Percentiles rank a stretch among this genome's conserved stretches.
Conservation (phyloP, 1,140 invertebrate genomes). For the Druon quercuslanigerum region DNA sequence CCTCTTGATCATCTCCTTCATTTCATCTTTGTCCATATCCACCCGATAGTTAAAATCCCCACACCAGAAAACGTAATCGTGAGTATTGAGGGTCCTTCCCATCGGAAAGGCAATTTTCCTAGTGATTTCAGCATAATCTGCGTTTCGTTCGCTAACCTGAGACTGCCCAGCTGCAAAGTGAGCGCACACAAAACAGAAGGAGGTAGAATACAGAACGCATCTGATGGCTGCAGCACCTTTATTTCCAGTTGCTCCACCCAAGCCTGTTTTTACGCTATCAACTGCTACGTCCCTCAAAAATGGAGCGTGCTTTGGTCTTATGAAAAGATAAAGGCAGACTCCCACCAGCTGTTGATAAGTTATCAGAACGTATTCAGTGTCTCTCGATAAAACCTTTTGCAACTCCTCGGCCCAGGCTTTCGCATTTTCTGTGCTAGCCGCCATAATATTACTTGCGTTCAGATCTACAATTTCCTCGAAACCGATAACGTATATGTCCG, state of each 20-base stretch:
- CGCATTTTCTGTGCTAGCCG: conserved; percentile 96
- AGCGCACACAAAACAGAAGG: conserved; percentile 97
- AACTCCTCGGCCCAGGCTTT: conserved; percentile 97
- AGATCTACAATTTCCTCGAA: conserved; percentile 99
- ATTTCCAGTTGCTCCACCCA: conserved; percentile 96
- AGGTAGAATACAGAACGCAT: conserved; percentile 93
- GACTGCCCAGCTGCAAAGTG: conserved; percentile 99
- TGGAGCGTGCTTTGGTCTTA: conserved; percentile 90
- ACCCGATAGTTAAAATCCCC: conserved; percentile 99
- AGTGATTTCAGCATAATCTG: conserved; percentile 96
- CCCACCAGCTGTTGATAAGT: conserved; percentile 98
- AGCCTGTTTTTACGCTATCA: conserved; percentile 97
- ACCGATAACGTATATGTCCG: conserved; percentile 97
- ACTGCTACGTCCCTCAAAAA: conserved; percentile 94
- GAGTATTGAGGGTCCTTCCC: conserved; percentile 92
- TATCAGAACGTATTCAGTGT: conserved; percentile 92
- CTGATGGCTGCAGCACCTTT: conserved; percentile 98
- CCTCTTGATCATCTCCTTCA: conserved; percentile 88
- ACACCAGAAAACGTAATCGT: conserved; percentile 99
- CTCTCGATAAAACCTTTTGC: conserved; percentile 92
- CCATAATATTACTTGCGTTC: conserved; percentile 98
- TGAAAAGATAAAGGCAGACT: conserved; percentile 97
- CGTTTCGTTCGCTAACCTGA: conserved; percentile 96
- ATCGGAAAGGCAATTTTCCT: conserved; percentile 95
- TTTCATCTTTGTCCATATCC: conserved; percentile 96